Evolutionary conservation across 2,113 vertebrate species (phyloP).

Genomic region (Nematolebias whitei): DNA sequence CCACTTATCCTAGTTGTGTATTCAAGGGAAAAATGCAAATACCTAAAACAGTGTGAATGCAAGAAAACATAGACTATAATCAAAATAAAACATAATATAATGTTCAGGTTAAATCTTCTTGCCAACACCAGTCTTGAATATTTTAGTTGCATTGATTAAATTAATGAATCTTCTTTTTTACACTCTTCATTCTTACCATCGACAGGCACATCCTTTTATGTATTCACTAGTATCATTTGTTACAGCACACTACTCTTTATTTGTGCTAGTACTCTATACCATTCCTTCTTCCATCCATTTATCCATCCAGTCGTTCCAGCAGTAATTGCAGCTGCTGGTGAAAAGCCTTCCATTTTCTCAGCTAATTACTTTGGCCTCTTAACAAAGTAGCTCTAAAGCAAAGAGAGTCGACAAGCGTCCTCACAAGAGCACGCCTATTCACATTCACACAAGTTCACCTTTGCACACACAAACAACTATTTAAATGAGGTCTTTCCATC

Average conservation of each 20-base stretch:
- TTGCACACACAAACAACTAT: conserved; percentile 15
- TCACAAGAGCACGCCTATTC: conserved; percentile 30
- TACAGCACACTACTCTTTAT: conserved; percentile 14
- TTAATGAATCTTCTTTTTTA: background rate
- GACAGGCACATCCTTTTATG: conserved; percentile 18
- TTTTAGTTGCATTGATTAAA: background rate
- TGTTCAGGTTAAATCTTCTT: too few species aligned
- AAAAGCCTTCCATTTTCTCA: conserved; percentile 65
- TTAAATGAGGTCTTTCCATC: conserved; percentile 31
- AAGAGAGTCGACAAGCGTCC: conserved; percentile 43
- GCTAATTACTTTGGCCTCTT: conserved; percentile 71
- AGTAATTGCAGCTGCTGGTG: conserved; percentile 59
- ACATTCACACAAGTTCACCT: conserved; percentile 24
- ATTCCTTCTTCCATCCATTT: conserved; percentile 27
- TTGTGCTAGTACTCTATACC: conserved; percentile 19
- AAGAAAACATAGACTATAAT: too few species aligned
- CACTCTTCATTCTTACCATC: background rate
- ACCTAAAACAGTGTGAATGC: too few species aligned
- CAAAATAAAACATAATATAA: too few species aligned
- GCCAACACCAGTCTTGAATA: too few species aligned
- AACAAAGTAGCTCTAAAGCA: conserved; percentile 58
- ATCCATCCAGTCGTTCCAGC: conserved; percentile 36
- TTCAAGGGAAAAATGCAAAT: too few species aligned
- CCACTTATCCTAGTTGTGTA: too few species aligned
- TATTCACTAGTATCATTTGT: conserved; percentile 25